phyloP scores from a whole-genome alignment of 2,888 invertebrate species.

The Fragum fragum region DNA sequence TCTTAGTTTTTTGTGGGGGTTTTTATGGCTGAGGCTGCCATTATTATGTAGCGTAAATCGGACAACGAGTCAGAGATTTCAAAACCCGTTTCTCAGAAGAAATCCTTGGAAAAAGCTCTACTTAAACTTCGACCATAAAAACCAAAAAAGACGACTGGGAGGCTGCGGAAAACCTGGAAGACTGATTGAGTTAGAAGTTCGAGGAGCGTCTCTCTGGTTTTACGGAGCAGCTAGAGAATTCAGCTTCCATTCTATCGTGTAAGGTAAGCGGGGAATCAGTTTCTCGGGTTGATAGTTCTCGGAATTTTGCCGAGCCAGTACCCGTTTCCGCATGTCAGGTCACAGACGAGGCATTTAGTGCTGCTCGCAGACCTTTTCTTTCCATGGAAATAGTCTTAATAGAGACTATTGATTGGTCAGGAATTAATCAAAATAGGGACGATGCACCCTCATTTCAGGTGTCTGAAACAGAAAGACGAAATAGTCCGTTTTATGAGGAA shows the following conservation, averaged over 20 bases:
- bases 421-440: not conserved
- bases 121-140: not conserved
- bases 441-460: not conserved
- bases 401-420: not conserved
- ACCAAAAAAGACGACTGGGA: not conserved
- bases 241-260: not conserved
- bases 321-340: not conserved
- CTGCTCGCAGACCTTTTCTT: constrained; percentile 15
- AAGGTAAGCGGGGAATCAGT: not conserved
- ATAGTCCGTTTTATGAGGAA: not conserved
- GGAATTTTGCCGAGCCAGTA: not conserved
- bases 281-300: not conserved
- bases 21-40: no score
- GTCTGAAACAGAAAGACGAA: constrained; percentile 12
- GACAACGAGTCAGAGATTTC: not conserved
- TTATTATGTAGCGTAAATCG: no score
- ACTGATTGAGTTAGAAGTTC: not conserved
- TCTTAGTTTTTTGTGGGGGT: no score
- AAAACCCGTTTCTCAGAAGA: not conserved
- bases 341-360: constrained; percentile 23
- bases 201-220: not conserved
- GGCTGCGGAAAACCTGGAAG: not conserved
- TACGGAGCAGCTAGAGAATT: not conserved
- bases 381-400: constrained; percentile 4
- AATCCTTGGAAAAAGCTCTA: not conserved